Evolutionary conservation across 1,140 invertebrate genomes (phyloP).

Genomic region (Pollicipes pollicipes): DNA sequence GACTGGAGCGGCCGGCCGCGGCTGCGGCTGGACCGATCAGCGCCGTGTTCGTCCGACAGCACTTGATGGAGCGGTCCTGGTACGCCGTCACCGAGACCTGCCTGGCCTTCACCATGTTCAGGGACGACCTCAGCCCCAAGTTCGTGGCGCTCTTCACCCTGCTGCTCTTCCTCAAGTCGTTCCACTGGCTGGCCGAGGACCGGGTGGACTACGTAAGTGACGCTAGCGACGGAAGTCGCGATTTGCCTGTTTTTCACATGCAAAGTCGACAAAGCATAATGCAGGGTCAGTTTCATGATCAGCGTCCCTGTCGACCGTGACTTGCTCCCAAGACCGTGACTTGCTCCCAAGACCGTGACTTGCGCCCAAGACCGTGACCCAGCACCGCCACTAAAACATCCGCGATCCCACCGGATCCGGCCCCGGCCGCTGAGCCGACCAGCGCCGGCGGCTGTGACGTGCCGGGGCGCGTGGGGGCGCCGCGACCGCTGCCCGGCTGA

Average conservation of each 20-base stretch:
- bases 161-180: slow-evolving; percentile 92
- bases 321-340: no score
- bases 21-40: no score
- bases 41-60: background rate
- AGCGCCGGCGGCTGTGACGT: no score
- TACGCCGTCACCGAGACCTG: slow-evolving; percentile 8
- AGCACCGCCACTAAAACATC: no score
- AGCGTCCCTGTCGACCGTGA: no score
- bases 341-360: no score
- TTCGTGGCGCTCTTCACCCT: slow-evolving; percentile 96
- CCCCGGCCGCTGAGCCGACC: no score
- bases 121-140: slow-evolving; percentile 96
- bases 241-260: background rate
- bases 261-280: slow-evolving; percentile 4
- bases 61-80: slow-evolving; percentile 7
- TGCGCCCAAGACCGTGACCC: no score
- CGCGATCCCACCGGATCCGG: no score
- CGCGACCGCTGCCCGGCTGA: no score
- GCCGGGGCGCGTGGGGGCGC: no score
- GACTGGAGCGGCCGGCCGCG: no score
- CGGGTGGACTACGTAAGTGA: slow-evolving; percentile 84
- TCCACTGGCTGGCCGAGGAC: slow-evolving; percentile 98
- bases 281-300: background rate
- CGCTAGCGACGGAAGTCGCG: background rate
- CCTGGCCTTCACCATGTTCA: slow-evolving; percentile 88